Base-by-base conservation (phyloP, 2,113 vertebrate genomes). In the Callaeas wilsoni region DNA sequence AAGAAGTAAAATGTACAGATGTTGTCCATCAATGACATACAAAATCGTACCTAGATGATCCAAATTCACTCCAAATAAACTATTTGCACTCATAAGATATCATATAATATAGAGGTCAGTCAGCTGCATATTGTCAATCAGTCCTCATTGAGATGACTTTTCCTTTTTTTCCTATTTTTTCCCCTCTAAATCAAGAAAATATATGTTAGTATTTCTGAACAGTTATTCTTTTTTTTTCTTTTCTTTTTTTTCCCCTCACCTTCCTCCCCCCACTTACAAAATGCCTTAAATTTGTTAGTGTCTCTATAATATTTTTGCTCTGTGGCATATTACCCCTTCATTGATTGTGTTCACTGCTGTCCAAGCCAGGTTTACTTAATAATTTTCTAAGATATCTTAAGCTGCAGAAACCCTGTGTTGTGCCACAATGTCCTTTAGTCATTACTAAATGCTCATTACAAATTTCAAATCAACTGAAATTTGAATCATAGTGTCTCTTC, bases 211-310 rank as follows among this genome's bases (percentile, higher is more conserved):
- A 59, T 39, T n/a, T 71, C n/a, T n/a, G 44, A 88, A 35, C 3
- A 29, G 10, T n/a, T 76, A 29, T 7, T 3, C 1, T n/a, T 53
- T 70, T 50, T 21, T 35, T 7, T 1, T 41, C 41, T 41, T 16
- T 3, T 12, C 37, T 63, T 25, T 46, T 23, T 3, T 21, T 9
- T 2, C 9, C 20, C 3, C 10, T 59, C 1, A 0, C 6, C 6
- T 6, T 13, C 5, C 8, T 16, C 16, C 1, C 7, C 4, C 2
- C 3, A 2, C 6, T 53, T 77, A 33, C 25, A 33, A 84, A 93
- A 81, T 81, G 13, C 16, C 16, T 65, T 70, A 35, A 35, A 63
- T 91, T 68, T 59, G 1, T 60, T 53, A 35, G 4, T 8, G 6
- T 57, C 32, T 79, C 44, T 41, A 16, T 32, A 91, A 60, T 7